Percentiles rank a stretch among this genome's conserved stretches.
Evolutionary conservation across 2,888 invertebrate species (phyloP).

Genomic region (Drosophila maculinotata): DNA sequence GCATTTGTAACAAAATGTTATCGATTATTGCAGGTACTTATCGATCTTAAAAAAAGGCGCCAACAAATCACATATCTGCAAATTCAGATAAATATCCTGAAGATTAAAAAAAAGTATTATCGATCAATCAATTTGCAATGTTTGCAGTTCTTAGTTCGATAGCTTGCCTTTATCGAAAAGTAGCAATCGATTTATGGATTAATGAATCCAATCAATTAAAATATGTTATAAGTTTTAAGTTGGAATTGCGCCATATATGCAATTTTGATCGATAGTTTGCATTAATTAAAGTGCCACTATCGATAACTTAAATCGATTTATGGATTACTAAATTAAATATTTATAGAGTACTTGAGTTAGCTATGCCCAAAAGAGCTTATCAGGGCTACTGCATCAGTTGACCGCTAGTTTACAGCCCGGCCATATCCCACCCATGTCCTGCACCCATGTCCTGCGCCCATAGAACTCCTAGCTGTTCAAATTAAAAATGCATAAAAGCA

Average conservation of each 20-base stretch:
- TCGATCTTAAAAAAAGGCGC: neutral
- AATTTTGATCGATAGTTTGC: neutral
- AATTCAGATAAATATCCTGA: too few species aligned
- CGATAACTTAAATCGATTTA: constrained; percentile 2
- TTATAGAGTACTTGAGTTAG: neutral
- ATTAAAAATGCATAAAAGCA: constrained; percentile 82
- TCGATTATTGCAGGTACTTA: constrained; percentile 1
- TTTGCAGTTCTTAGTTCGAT: too few species aligned
- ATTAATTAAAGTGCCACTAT: neutral
- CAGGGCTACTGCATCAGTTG: constrained; percentile 1
- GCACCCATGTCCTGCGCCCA: neutral
- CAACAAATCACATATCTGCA: neutral
- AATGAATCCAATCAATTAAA: too few species aligned
- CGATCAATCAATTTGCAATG: too few species aligned
- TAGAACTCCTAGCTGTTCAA: constrained; percentile 56
- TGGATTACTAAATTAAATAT: constrained; percentile 10
- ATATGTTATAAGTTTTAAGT: too few species aligned
- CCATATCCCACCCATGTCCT: too few species aligned
- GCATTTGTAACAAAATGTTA: neutral
- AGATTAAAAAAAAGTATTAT: too few species aligned
- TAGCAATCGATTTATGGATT: too few species aligned
- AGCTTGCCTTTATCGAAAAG: too few species aligned
- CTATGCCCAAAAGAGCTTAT: neutral
- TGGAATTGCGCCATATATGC: too few species aligned
- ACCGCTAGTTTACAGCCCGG: constrained; percentile 2